These are phyloP conservation scores for Drosophila falleni DNA, from an alignment of 2,888 invertebrate species.

Conservation along the genomic window DNA sequence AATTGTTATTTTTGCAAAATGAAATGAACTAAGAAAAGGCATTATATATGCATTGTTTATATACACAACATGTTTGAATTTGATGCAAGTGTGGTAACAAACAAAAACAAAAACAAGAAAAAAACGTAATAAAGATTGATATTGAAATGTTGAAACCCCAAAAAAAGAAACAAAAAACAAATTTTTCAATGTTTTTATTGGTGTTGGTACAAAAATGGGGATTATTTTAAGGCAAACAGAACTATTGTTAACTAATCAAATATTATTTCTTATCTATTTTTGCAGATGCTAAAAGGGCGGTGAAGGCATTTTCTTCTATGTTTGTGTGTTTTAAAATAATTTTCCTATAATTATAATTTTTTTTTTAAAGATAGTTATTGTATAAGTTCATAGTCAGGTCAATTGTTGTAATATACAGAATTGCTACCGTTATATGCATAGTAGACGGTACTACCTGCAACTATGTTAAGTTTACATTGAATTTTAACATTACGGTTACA, in stretches of 20 bases:
- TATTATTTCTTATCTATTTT: conserved; percentile 34
- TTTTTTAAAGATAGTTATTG: neutral
- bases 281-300: conserved; percentile 27
- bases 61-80: conserved; percentile 81
- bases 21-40: conserved; percentile 50
- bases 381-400: conserved; percentile 82
- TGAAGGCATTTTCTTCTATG: neutral
- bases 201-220: neutral
- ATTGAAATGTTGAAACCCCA: conserved; percentile 82
- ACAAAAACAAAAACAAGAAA: conserved; percentile 58
- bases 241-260: conserved; percentile 25
- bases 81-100: conserved; percentile 79
- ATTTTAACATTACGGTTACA: conserved; percentile 4
- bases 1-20: conserved; percentile 73
- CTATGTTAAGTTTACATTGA: conserved; percentile 64
- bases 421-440: conserved; percentile 85
- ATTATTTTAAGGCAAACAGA: neutral
- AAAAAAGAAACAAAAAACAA: conserved; percentile 60
- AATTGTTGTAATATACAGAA: conserved; percentile 62
- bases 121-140: conserved; percentile 82
- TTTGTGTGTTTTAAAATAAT: conserved; percentile 1
- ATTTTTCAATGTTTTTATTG: conserved; percentile 35
- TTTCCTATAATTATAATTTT: neutral
- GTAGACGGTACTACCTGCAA: conserved; percentile 86
- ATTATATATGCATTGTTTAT: conserved; percentile 75